Base-by-base conservation (phyloP, 2,113 vertebrate genomes). In the Neopipo cinnamomea region DNA sequence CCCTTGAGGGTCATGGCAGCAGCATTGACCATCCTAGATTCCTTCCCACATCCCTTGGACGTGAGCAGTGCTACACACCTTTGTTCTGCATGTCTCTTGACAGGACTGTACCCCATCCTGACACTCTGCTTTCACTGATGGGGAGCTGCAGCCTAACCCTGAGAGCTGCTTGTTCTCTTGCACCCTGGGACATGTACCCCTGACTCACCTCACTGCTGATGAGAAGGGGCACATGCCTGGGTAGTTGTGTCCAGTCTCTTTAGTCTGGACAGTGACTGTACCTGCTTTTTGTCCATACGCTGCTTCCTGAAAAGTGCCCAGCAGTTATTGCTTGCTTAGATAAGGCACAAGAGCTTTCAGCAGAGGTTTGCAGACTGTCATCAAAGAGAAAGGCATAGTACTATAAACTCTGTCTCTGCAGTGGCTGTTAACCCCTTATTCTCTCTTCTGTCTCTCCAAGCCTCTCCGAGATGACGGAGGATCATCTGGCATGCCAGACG, bases 401-500 rank as follows among this genome's bases (percentile, higher is more conserved):
- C 37, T 65, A 2, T 35, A 22, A 85, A 85, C 63, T 46, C n/a
- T 79, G 21, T 77, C 56, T 93, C 68, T 79, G 50, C 42, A 61
- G 33, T n/a, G 50, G 8, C 24, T 88, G 27, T 90, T 86, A 86
- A 95, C 81, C 42, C 39, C 8, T 25, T 93, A 20, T 73, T 85
- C 27, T 67, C 31, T 74, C 24, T 74, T 78, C n/a, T 63, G 23
- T 68, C 46, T 66, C 59, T 76, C 47, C 33, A 95, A 99, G 99
- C 84, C 97, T 98, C 9, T 98, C 97, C 11, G 98, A 98, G 63
- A 98, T 98, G 88, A 98, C 98, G 21, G 97, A 97, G 21, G 97
- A 98, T 91, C 97, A 98, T 70, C 92, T 99, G 67, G 97, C 96
- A 11, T 99, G 99, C 87, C 97, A 98, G 93, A 99, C 99, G 0